Percentiles rank a stretch among this genome's conserved stretches.
Evolutionary conservation across 2,888 invertebrate genomes (phyloP).

Genomic region (Tuta absoluta): DNA sequence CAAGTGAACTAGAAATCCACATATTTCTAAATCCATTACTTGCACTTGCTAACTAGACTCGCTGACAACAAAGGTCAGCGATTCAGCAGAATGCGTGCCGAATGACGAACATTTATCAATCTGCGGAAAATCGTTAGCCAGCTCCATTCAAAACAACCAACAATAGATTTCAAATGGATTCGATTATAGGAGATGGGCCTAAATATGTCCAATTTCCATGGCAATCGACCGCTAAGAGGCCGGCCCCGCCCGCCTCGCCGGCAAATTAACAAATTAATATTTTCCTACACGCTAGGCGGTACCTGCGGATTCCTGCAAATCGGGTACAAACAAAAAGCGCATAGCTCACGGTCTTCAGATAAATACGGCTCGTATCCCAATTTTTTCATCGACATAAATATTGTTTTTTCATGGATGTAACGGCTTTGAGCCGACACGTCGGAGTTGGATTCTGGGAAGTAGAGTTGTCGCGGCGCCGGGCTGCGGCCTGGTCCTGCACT

Average conservation of each 20-base stretch:
- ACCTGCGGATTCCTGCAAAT: constrained; percentile 76
- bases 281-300: constrained; percentile 58
- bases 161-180: constrained; percentile 11
- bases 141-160: constrained; percentile 16
- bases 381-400: constrained; percentile 79
- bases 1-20: constrained; percentile 8
- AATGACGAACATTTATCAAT: neutral
- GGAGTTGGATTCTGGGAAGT: constrained; percentile 72
- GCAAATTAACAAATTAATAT: constrained; percentile 69
- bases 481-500: constrained; percentile 42
- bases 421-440: constrained; percentile 74
- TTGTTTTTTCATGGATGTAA: constrained; percentile 77
- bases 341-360: constrained; percentile 71
- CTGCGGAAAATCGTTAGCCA: constrained; percentile 1
- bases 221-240: constrained; percentile 43
- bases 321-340: constrained; percentile 70
- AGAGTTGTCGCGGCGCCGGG: constrained; percentile 76
- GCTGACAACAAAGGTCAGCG: neutral
- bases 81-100: neutral
- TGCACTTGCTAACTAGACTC: neutral
- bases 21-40: constrained; percentile 8
- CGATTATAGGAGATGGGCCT: constrained; percentile 7
- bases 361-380: constrained; percentile 70
- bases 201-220: constrained; percentile 30
- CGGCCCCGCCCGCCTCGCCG: constrained; percentile 56